Base-by-base conservation (phyloP, 2,888 invertebrate species). In the Camptogramma bilineatum region DNA sequence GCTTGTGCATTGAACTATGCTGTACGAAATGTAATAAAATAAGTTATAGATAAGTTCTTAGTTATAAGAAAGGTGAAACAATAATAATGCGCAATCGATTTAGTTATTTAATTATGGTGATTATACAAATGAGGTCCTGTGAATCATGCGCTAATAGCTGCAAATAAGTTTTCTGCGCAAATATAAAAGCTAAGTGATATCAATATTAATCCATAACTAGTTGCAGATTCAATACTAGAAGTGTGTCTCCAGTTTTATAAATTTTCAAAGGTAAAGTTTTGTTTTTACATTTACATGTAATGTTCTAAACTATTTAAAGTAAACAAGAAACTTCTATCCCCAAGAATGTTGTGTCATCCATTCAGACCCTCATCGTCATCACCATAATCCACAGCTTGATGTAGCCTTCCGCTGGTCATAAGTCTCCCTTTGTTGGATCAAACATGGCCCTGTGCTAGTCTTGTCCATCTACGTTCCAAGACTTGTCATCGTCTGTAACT, bases 131-230 rank as follows among this genome's bases (percentile, higher is more conserved):
- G 34, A 55, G 3, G 34, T 47, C 39, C 51, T 46, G 17, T 65
- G 67, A 70, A 53, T 70, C 58, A 65, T 60, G 16, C 21, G 2
- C 31, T 59, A 60, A 54, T 24, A 21, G 24, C 28, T n/a, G 16
- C 24, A 17, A 55, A 51, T 54, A 44, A 18, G 9, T 10, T 18
- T 48, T 42, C 47, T 10, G n/a, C 34, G 50, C 64, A 69, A 64
- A 62, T n/a, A n/a, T n/a, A 59, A 60, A 64, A 60, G 52, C 19
- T 54, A 16, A 16, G 55, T 13, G 2, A 16, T 17, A 18, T n/a
- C 13, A 13, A 10, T 0, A 18, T 42, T 9, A 21, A 18, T 31
- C 9, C 64, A 64, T 52, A 54, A 28, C 21, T 24, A 19, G 19
- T 24, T 52, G 3, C 17, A 13, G 16, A 9, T 39, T 44, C 28